A percentile compares a stretch with the other conserved stretches of the same genome.
Conservation (phyloP, 1,140 invertebrate genomes). For the Oscheius sp. region DNA sequence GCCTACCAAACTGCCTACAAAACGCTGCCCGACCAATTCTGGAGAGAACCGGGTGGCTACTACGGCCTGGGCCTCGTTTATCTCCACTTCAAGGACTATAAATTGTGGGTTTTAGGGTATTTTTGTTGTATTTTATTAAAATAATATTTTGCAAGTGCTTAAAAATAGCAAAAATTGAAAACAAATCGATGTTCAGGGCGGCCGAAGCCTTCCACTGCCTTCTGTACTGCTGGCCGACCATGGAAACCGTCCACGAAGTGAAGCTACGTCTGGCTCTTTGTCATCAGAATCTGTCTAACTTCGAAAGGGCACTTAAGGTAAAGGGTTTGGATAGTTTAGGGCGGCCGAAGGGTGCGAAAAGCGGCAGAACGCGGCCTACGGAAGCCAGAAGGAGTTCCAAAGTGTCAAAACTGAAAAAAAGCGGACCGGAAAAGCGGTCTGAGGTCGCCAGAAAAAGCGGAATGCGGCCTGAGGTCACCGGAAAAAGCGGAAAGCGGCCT, state of each 20-base stretch:
- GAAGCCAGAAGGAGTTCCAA: no score
- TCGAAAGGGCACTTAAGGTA: conserved; percentile 75
- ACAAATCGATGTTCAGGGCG: conserved; percentile 21
- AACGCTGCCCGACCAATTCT: conserved; percentile 41
- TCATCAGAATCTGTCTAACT: conserved; percentile 83
- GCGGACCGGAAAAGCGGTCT: no score
- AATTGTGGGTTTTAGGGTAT: conserved; percentile 75
- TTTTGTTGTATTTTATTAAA: no score
- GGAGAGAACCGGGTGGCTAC: conserved; percentile 76
- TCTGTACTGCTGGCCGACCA: conserved; percentile 82
- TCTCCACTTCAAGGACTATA: conserved; percentile 88
- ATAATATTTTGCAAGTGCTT: no score
- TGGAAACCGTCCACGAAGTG: conserved; percentile 82
- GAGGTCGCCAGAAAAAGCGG: no score
- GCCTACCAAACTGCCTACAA: conserved; percentile 48
- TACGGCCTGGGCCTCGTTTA: conserved; percentile 91
- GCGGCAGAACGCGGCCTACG: no score
- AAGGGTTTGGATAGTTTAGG: background rate
- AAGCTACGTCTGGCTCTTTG: conserved; percentile 87
- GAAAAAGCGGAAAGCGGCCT: no score
- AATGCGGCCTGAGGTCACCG: no score
- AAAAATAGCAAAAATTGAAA: no score
- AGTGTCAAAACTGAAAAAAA: no score
- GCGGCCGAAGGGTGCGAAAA: no score
- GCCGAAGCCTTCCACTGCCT: conserved; percentile 67